Base-by-base conservation (phyloP, 2,888 invertebrate genomes). In the Pherbina coryleti region DNA sequence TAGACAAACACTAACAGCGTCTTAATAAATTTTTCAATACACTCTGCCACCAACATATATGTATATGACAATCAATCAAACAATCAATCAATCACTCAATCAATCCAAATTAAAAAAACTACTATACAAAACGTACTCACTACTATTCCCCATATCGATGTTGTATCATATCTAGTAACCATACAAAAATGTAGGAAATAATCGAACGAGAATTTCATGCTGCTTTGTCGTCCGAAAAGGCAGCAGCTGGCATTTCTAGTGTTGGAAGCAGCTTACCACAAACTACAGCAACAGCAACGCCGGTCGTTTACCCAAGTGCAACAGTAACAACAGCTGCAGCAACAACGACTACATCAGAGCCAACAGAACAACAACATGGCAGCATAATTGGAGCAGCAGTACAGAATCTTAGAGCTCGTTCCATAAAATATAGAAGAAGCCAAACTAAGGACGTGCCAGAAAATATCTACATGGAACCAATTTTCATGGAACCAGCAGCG, bases 201-300 rank as follows among this genome's bases (percentile, higher is more conserved):
- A 89, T 90, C 84, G 89, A 90, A 85, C 85, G 87, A 84, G 89
- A 89, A 88, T 89, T 89, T 88, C 84, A 88, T 84, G 88, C 88
- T 85, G 89, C 88, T 86, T 86, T 89, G 84, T 88, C 88, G 84
- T 88, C 88, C 83, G 88, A 89, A 86, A 89, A 89, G 87, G 87
- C 86, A 83, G 87, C 85, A 82, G 82, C 84, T 79, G 82, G 82
- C 31, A 73, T 78, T 60, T 81, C 82, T 11, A 82, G 80, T 79
- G 25, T 79, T 31, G 82, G 82, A 69, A 81, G 81, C 70, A 81
- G 37, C 79, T 80, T 55, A 74, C 77, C 66, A 76, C 81, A 78
- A 75, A 80, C 64, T 53, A 55, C 77, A 8, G 76, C 82, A 64
- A 77, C 82, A 60, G 77, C 78, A 31, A 81, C 84, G 74, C 82